Evolutionary conservation across 2,888 invertebrate species (phyloP), one percentile per base, ranked within the genome.

Genomic region (Lordiphosa andalusiaca): DNA sequence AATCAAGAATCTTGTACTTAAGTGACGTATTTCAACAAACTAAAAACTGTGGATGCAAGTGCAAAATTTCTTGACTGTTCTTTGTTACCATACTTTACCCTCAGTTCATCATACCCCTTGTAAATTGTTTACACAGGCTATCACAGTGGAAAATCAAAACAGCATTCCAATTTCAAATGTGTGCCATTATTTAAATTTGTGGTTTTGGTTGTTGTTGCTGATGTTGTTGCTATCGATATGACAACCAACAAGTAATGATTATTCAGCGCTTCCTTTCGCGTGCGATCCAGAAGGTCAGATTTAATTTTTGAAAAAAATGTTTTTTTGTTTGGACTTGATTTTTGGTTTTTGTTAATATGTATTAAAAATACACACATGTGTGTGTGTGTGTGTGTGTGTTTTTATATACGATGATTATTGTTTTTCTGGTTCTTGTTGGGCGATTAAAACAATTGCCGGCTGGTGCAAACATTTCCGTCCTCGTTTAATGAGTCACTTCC

Each of bases 391-490:
- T 10, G 6, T 37, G 19, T 35, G 9, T 33, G 30, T 33, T 5
- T 19, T 10, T 48, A 9, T 30, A 38, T 39, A n/a, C n/a, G 16
- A 38, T 49, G 49, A 25, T 49, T 38, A 25, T 49, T 38, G 42
- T 21, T 19, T 23, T 36, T 36, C 9, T 10, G 19, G 10, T 48
- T 54, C 30, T 13, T 62, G 80, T 69, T 60, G 73, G 60, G 69
- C 81, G 81, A 81, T 84, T 81, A 81, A 64, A 81, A 71, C 84
- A 84, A 83, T 81, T 84, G 77, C 81, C 67, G 55, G 63, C 64
- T 71, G 81, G 72, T 81, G 74, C 71, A 77, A 84, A 74, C 84
- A 73, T 66, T 84, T 80, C 84, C 80, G 80, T 59, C 13, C 46
- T 39, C 38, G 44, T 4, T 16, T 61, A 68, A 71, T 77, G 84